Conservation (phyloP, 2,113 vertebrate species). For the Mus pahari region DNA sequence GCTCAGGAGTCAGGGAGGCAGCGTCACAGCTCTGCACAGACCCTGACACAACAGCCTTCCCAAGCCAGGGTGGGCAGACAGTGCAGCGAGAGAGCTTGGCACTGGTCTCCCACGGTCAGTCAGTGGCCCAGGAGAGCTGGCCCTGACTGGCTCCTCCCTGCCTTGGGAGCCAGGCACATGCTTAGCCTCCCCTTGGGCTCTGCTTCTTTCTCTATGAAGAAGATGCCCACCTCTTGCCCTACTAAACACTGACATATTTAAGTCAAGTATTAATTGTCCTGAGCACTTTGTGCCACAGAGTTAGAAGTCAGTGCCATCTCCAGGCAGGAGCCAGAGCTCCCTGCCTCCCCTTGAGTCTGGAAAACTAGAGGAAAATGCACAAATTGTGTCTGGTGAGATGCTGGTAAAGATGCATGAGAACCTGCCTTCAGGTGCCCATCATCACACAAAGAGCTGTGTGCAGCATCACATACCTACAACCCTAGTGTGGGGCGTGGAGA, state of each 20-base stretch:
- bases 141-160: background rate
- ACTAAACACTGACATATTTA: background rate
- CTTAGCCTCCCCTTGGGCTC: background rate
- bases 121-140: background rate
- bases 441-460: background rate
- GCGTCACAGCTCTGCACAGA: background rate
- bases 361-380: background rate
- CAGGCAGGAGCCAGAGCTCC: background rate
- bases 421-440: background rate
- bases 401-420: background rate
- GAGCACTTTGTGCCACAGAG: too few relatives aligned
- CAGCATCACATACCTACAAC: background rate
- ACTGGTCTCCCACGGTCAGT: background rate
- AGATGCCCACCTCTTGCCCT: background rate
- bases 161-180: background rate
- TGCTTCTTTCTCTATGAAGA: background rate
- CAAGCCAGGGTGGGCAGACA: background rate
- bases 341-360: background rate
- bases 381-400: background rate
- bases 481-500: background rate
- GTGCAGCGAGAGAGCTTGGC: background rate
- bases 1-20: background rate
- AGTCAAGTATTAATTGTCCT: background rate
- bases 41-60: background rate
- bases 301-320: too few relatives aligned